Base-by-base conservation (phyloP, 1,140 invertebrate species). In the Littorina saxatilis region DNA sequence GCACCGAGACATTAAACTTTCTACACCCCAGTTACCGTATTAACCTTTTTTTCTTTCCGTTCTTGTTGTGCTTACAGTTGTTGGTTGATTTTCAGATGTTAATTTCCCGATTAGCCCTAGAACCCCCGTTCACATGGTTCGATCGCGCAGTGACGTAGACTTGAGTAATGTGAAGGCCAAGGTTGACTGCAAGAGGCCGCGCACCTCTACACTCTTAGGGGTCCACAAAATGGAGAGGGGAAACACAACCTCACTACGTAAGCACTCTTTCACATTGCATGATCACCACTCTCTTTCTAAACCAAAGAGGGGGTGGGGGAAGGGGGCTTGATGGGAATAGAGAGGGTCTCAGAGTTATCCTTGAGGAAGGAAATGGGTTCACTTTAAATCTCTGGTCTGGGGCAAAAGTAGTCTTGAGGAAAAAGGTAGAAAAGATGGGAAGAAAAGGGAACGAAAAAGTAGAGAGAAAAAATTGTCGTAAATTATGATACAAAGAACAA, bases 101-200 rank as follows among this genome's bases (percentile, higher is more conserved):
- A 78, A 55, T 68, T 70, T 75, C 35, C 55, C 80, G 55, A 83
- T 81, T 47, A 79, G 82, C 52, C 82, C 81, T 58, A 63, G 76
- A 40, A 58, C 55, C 35, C 55, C 76, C 29, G 58, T 78, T 39
- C 50, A 72, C 77, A 91, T 91, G 43, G 82, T 90, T 81, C 94
- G 97, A 82, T 98, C 97, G 68, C 97, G 96, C 88, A 98, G 97
- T 85, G 97, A 97, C 58, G 96, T 98, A 89, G 98, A 99, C 94
- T 94, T 97, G 77, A 96, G 63, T 40, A 66, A 47, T 35, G 70
- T 68, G 13, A 70, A 78, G 76, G 50, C 76, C 58, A 58, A 63
- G 32, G 76, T 77, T 35, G 52, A 52, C 61, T 52, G 66, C 13
- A 29, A 70, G n/a, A 78, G 63, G 43, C 70, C 83, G 63, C 75